Evolutionary conservation across 2,888 invertebrate species (phyloP).

Genomic region (Phengaris arion): DNA sequence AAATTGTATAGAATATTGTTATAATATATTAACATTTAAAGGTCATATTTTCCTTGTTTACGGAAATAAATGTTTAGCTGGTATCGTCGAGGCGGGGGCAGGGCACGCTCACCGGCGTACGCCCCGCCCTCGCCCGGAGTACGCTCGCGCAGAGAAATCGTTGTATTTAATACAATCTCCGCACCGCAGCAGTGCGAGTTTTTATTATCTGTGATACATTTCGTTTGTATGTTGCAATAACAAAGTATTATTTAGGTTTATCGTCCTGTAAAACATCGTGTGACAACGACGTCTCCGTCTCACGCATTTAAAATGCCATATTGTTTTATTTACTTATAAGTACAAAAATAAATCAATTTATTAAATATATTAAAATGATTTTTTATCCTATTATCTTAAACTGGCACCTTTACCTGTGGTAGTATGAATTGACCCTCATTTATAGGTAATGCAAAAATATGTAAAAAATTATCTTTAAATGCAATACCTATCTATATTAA

Average conservation of each 20-base stretch:
- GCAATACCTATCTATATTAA: too few species aligned
- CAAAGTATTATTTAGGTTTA: slow-evolving; percentile 57
- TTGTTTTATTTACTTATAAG: slow-evolving; percentile 55
- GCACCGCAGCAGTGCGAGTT: not conserved
- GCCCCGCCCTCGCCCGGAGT: not conserved
- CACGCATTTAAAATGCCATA: slow-evolving; percentile 60
- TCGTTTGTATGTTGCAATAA: slow-evolving; percentile 68
- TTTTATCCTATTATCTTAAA: not conserved
- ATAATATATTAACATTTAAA: not conserved
- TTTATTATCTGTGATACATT: slow-evolving; percentile 73
- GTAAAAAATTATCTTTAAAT: too few species aligned
- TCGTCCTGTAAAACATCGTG: slow-evolving; percentile 33
- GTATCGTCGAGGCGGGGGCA: not conserved
- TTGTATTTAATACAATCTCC: not conserved
- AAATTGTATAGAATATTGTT: slow-evolving; percentile 10
- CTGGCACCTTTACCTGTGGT: not conserved
- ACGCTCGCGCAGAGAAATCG: not conserved
- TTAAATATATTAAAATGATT: slow-evolving; percentile 38
- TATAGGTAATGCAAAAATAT: too few species aligned
- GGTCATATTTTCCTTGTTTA: not conserved
- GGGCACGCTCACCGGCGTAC: not conserved
- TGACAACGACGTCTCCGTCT: slow-evolving; percentile 68
- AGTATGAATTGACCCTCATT: too few species aligned
- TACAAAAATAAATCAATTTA: slow-evolving; percentile 71
- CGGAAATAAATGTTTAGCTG: not conserved